A percentile compares a stretch with the other conserved stretches of the same genome.
Conservation (phyloP, 2,797 vertebrate genomes). For the Spinus pinus region DNA sequence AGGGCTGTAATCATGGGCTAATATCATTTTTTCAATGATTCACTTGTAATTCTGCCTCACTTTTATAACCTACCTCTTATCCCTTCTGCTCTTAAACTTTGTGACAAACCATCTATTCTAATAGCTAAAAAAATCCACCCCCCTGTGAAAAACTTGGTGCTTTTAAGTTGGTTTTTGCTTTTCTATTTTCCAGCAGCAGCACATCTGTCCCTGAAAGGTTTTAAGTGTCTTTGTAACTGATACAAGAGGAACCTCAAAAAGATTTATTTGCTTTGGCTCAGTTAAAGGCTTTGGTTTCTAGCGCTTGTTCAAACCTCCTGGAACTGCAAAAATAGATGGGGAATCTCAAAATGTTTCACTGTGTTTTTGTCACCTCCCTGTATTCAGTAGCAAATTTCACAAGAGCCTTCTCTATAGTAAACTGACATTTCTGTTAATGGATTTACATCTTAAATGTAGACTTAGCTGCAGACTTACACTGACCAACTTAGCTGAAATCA, state of each 20-base stretch:
- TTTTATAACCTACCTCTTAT: background rate
- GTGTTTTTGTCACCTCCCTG: slow-evolving; percentile 20
- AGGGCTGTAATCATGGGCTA: background rate
- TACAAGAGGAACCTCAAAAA: background rate
- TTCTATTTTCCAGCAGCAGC: slow-evolving; percentile 26
- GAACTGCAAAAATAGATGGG: slow-evolving; percentile 33
- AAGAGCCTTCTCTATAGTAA: slow-evolving; percentile 29
- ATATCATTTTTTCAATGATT: slow-evolving; percentile 15
- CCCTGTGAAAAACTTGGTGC: background rate
- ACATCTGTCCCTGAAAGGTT: slow-evolving; percentile 31
- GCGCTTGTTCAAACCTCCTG: background rate
- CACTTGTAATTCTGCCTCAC: slow-evolving; percentile 1
- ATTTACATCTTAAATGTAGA: background rate
- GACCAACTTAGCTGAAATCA: background rate
- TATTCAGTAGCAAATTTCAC: slow-evolving; percentile 30
- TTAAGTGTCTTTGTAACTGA: slow-evolving; percentile 36
- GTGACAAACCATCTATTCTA: background rate
- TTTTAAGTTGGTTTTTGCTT: background rate
- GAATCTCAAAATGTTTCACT: slow-evolving; percentile 24
- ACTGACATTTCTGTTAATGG: slow-evolving; percentile 44
- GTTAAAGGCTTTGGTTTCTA: slow-evolving; percentile 28
- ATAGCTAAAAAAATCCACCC: background rate
- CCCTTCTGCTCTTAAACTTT: background rate
- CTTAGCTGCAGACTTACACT: slow-evolving; percentile 3
- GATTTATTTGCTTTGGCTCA: slow-evolving; percentile 46